Evolutionary conservation across 2,797 vertebrate species (phyloP).

Genomic region (Holocentrus rufus): DNA sequence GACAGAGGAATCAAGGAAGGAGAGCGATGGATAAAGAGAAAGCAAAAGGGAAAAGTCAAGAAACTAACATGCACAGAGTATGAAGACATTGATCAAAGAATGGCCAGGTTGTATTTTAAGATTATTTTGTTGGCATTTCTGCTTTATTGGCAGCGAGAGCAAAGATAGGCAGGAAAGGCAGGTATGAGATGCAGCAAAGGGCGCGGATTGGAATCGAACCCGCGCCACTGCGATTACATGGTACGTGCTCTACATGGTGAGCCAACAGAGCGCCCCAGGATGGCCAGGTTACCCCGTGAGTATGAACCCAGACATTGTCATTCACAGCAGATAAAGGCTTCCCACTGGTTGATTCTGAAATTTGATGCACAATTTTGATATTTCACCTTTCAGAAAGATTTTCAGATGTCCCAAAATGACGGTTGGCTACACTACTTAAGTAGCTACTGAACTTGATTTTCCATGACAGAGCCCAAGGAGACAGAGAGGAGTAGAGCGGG

Average conservation of each 20-base stretch:
- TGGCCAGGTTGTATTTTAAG: too few relatives aligned
- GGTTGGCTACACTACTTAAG: slow-evolving; percentile 22
- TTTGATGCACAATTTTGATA: slow-evolving; percentile 33
- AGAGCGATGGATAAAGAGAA: background rate
- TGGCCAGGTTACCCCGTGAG: background rate
- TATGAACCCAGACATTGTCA: slow-evolving; percentile 16
- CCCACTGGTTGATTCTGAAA: background rate
- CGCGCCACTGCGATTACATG: too few relatives aligned
- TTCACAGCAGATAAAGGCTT: background rate
- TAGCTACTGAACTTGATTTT: slow-evolving; percentile 32
- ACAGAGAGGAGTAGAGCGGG: slow-evolving; percentile 25
- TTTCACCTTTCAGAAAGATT: slow-evolving; percentile 45
- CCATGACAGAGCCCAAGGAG: slow-evolving; percentile 44
- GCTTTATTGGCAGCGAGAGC: too few relatives aligned
- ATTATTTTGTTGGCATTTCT: too few relatives aligned
- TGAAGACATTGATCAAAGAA: too few relatives aligned
- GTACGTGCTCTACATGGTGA: too few relatives aligned
- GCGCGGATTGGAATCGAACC: too few relatives aligned
- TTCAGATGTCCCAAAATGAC: slow-evolving; percentile 44
- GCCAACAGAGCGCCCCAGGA: too few relatives aligned
- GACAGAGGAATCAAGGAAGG: background rate
- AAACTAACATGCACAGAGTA: too few relatives aligned
- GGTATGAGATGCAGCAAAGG: too few relatives aligned
- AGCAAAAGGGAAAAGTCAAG: too few relatives aligned
- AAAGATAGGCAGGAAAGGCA: too few relatives aligned